Conservation (phyloP, 1,140 invertebrate species). For the Argopecten irradians region DNA sequence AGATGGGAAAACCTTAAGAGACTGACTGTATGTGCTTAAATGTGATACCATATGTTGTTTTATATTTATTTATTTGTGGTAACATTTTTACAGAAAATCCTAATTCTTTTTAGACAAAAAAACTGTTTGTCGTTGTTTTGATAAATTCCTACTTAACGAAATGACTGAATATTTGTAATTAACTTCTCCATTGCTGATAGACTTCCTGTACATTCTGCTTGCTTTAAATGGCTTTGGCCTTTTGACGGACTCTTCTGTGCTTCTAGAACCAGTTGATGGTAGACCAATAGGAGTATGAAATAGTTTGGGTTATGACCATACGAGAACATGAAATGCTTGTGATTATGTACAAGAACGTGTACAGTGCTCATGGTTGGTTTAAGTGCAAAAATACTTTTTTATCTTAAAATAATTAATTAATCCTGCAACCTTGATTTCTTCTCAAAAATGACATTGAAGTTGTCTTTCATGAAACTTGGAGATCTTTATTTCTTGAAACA, state of each 20-base stretch:
- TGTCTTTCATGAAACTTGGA: background rate
- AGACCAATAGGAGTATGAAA: background rate
- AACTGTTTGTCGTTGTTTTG: slow-evolving; percentile 10
- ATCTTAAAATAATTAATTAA: slow-evolving; percentile 1
- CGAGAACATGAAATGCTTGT: slow-evolving; percentile 1
- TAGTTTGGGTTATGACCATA: background rate
- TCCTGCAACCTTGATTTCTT: background rate
- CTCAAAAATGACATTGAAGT: background rate
- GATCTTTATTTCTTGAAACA: background rate
- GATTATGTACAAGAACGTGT: background rate
- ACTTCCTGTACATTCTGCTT: background rate
- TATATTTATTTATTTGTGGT: slow-evolving; percentile 13
- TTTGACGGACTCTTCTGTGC: background rate
- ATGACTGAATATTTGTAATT: slow-evolving; percentile 18
- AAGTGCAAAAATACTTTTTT: slow-evolving; percentile 10
- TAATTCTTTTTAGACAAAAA: slow-evolving; percentile 10
- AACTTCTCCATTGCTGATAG: background rate
- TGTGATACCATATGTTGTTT: background rate
- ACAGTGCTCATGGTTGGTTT: slow-evolving; percentile 8
- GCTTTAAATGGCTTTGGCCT: slow-evolving; percentile 12
- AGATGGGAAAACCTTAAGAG: background rate
- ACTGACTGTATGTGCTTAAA: background rate
- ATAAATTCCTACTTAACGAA: background rate
- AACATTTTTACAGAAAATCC: slow-evolving; percentile 6
- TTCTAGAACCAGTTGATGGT: slow-evolving; percentile 5